phyloP scores from a whole-genome alignment of 2,888 invertebrate genomes.

The Mesorhabditis spiculigera region DNA sequence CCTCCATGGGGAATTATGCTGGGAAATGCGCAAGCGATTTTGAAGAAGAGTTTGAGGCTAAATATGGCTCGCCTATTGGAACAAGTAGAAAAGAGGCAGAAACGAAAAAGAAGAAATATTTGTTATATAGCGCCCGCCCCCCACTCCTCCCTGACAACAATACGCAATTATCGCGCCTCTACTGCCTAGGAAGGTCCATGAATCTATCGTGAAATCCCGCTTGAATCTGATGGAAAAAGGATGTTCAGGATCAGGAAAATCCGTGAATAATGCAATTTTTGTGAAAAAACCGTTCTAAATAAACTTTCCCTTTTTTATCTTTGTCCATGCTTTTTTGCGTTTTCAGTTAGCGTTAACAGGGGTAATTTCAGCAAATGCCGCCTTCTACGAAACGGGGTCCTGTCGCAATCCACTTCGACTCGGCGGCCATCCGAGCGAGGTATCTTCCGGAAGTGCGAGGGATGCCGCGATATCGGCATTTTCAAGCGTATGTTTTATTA shows the following conservation, averaged over 20 bases:
- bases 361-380: constrained; percentile 3
- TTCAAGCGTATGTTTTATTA: constrained; percentile 39
- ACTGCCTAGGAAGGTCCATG: no score
- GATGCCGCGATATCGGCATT: constrained; percentile 50
- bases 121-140: no score
- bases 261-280: not conserved
- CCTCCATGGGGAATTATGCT: no score
- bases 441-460: constrained; percentile 47
- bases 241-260: not conserved
- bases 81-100: no score
- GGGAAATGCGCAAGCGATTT: no score
- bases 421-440: constrained; percentile 42
- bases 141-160: no score
- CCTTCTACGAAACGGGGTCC: constrained; percentile 8
- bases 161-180: no score
- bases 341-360: not conserved
- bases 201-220: no score
- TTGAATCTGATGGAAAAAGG: not conserved
- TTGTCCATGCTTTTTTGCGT: not conserved
- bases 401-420: not conserved
- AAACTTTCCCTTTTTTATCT: not conserved
- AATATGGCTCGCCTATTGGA: no score
- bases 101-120: no score
- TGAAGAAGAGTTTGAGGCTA: no score
- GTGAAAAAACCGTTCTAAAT: not conserved